phyloP scores from a whole-genome alignment of 2,888 invertebrate genomes.

The Drosophila ustulata region DNA sequence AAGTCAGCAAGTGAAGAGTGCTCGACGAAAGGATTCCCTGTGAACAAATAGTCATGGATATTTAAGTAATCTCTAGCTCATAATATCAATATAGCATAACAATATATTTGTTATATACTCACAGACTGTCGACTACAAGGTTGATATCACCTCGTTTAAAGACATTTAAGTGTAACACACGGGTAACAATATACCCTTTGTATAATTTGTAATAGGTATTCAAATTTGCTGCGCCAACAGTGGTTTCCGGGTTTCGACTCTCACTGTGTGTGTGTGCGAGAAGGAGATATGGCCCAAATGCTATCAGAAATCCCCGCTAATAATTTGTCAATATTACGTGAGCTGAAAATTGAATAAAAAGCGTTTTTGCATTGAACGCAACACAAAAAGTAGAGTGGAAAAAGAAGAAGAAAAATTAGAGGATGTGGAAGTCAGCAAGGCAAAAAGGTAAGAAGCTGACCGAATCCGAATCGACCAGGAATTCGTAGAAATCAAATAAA shows the following conservation, averaged over 20 bases:
- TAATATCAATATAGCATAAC: too few relatives aligned
- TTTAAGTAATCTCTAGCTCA: too few relatives aligned
- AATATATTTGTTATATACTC: too few relatives aligned
- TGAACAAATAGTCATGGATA: background rate
- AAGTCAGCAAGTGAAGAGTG: background rate
- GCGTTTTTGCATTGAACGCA: constrained; percentile 71
- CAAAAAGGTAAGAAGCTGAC: constrained; percentile 10
- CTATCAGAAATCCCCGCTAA: constrained; percentile 81
- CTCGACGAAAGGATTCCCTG: background rate
- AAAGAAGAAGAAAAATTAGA: background rate
- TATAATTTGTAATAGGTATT: constrained; percentile 2
- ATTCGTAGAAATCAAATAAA: constrained; percentile 73
- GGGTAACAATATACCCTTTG: background rate
- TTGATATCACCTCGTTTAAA: too few relatives aligned
- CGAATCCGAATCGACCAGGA: constrained; percentile 15
- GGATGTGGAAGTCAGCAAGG: constrained; percentile 16
- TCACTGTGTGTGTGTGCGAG: constrained; percentile 11
- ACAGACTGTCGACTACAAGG: too few relatives aligned
- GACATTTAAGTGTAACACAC: too few relatives aligned
- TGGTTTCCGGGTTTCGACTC: constrained; percentile 31
- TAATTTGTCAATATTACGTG: constrained; percentile 84
- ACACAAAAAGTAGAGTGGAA: constrained; percentile 15
- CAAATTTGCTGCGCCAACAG: constrained; percentile 46
- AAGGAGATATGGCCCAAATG: constrained; percentile 40
- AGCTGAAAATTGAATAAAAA: constrained; percentile 82